These are phyloP conservation scores for Caenorhabditis uteleia DNA, from an alignment of 2,888 invertebrate species.

Conservation along the genomic window DNA sequence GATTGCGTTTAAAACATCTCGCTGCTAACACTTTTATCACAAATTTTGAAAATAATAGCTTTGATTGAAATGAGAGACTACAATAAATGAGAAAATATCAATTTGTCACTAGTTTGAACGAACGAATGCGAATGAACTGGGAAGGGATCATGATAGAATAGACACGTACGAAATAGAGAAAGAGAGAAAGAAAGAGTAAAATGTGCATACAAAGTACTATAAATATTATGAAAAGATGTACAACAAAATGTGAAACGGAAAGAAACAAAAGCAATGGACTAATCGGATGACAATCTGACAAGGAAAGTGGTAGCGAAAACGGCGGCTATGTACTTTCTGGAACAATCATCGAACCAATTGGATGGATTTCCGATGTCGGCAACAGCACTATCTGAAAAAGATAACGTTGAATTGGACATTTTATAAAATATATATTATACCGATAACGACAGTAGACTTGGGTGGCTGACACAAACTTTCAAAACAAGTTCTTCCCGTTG, in stretches of 20 bases:
- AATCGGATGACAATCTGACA: slow-evolving; percentile 17
- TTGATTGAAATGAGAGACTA: too few species aligned
- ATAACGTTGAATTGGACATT: neutral
- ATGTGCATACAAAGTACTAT: too few species aligned
- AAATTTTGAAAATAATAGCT: too few species aligned
- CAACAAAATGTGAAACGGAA: neutral
- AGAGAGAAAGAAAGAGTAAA: too few species aligned
- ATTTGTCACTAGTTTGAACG: too few species aligned
- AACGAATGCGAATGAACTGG: too few species aligned
- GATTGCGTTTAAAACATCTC: too few species aligned
- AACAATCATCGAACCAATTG: slow-evolving; percentile 28
- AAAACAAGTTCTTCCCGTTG: slow-evolving; percentile 1
- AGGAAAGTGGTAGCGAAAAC: slow-evolving; percentile 30
- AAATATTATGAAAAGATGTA: neutral
- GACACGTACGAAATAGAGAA: too few species aligned
- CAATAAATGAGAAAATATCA: too few species aligned
- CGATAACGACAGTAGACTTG: neutral
- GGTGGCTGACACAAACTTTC: slow-evolving; percentile 9
- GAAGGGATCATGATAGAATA: too few species aligned
- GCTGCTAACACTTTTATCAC: too few species aligned
- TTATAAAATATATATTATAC: neutral
- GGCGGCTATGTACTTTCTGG: slow-evolving; percentile 21
- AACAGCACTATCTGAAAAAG: slow-evolving; percentile 33
- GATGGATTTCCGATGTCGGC: slow-evolving; percentile 33
- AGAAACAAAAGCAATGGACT: neutral